Conservation (phyloP, 1,140 invertebrate genomes). For the Periplaneta americana region DNA sequence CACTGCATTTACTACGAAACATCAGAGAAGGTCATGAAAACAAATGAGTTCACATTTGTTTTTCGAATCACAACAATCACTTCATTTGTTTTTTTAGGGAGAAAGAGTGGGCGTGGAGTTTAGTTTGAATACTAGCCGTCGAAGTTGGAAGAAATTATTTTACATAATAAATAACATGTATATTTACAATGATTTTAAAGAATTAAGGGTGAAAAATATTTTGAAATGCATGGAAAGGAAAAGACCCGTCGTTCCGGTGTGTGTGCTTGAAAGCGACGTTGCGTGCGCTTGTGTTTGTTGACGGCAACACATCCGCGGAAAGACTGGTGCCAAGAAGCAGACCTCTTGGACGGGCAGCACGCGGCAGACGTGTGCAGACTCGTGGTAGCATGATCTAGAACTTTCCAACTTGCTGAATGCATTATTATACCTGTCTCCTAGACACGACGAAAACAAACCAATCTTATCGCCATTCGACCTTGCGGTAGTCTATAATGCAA, state of each 20-base stretch:
- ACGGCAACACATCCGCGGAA: neutral
- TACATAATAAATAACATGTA: too few species aligned
- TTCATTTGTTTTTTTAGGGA: neutral
- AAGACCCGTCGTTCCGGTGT: too few species aligned
- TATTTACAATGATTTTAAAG: too few species aligned
- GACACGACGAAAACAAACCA: neutral
- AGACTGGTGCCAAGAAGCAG: neutral
- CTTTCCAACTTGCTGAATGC: neutral
- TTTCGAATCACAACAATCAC: neutral
- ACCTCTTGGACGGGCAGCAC: neutral
- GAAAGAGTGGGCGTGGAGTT: neutral
- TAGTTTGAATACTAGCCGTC: too few species aligned
- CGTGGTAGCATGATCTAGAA: neutral
- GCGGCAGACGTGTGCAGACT: neutral
- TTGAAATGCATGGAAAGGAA: too few species aligned
- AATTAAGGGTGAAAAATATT: too few species aligned
- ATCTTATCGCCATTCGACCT: neutral
- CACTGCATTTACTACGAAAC: neutral
- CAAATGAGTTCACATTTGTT: neutral
- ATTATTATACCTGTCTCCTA: neutral
- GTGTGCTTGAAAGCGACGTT: too few species aligned
- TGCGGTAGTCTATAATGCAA: neutral
- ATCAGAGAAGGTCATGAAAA: neutral
- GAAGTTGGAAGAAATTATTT: too few species aligned
- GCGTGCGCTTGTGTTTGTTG: neutral